Percentiles rank a stretch among this genome's conserved stretches.
Conservation (phyloP, 1,140 invertebrate species). For the Drosophila novamexicana region DNA sequence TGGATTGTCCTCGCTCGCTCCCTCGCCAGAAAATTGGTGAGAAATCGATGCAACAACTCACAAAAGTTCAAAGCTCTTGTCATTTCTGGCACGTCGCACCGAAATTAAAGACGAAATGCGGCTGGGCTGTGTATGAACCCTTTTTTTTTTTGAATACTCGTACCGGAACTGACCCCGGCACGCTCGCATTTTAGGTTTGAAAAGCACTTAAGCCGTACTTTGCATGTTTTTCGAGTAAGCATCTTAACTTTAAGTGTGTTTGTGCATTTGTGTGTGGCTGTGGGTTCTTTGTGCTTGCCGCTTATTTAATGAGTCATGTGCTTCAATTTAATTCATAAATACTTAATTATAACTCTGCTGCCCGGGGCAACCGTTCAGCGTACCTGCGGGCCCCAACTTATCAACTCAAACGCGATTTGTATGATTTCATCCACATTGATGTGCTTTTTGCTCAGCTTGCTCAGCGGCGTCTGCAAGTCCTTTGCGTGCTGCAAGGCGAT, state of each 20-base stretch:
- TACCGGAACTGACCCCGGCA: conserved; percentile 12
- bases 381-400: conserved; percentile 64
- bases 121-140: conserved; percentile 6
- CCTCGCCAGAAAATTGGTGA: background rate
- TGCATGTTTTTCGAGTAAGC: conserved; percentile 29
- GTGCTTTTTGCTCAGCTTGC: conserved; percentile 37
- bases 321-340: conserved; percentile 34
- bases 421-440: conserved; percentile 68
- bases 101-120: conserved; percentile 27
- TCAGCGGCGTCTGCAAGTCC: conserved; percentile 28
- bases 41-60: conserved; percentile 30
- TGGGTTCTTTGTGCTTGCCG: background rate
- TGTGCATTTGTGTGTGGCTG: background rate
- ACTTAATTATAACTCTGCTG: conserved; percentile 46
- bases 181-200: conserved; percentile 27
- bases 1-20: no score
- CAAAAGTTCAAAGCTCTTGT: background rate
- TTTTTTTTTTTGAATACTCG: conserved; percentile 17
- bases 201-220: conserved; percentile 45
- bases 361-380: conserved; percentile 4
- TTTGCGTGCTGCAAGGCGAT: conserved; percentile 32
- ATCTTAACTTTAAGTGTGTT: conserved; percentile 35
- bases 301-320: conserved; percentile 41
- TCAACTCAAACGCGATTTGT: conserved; percentile 58
- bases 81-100: conserved; percentile 21